phyloP scores from a whole-genome alignment of 2,888 invertebrate genomes.

The Drosophila putrida region DNA sequence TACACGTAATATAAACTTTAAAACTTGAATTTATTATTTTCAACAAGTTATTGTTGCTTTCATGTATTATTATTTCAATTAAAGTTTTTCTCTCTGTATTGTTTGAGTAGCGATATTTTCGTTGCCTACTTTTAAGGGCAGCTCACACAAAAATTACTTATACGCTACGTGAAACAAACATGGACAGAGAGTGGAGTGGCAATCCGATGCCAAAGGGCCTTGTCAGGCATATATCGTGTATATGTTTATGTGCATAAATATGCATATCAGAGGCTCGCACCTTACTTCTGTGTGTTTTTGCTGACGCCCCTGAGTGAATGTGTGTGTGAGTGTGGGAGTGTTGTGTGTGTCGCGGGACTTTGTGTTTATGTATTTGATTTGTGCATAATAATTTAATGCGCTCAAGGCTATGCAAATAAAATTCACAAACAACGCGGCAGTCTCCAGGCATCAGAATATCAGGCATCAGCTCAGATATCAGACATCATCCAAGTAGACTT shows the following conservation, averaged over 20 bases:
- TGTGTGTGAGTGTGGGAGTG: slow-evolving; percentile 9
- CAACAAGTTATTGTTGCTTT: too few species aligned
- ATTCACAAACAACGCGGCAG: slow-evolving; percentile 49
- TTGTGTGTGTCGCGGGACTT: slow-evolving; percentile 52
- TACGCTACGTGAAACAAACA: slow-evolving; percentile 24
- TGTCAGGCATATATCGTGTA: slow-evolving; percentile 8
- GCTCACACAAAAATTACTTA: slow-evolving; percentile 29
- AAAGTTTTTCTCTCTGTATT: background rate
- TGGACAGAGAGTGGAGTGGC: slow-evolving; percentile 13
- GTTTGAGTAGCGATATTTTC: background rate
- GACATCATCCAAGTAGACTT: slow-evolving; percentile 5
- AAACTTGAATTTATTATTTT: too few species aligned
- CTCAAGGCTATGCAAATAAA: slow-evolving; percentile 68
- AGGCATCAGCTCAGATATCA: background rate
- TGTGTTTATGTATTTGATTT: slow-evolving; percentile 69
- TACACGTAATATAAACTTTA: too few species aligned
- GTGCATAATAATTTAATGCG: slow-evolving; percentile 76
- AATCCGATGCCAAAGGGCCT: slow-evolving; percentile 36
- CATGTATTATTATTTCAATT: background rate
- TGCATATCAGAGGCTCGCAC: slow-evolving; percentile 17
- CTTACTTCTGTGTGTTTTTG: slow-evolving; percentile 29
- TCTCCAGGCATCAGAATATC: slow-evolving; percentile 32
- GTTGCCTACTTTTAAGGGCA: slow-evolving; percentile 18
- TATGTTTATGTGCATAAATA: slow-evolving; percentile 16
- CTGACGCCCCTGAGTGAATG: slow-evolving; percentile 17